Percentiles rank a stretch among this genome's conserved stretches.
These are phyloP conservation scores for Rhagonycha fulva DNA, from an alignment of 2,888 invertebrate genomes.

Conservation along the genomic window DNA sequence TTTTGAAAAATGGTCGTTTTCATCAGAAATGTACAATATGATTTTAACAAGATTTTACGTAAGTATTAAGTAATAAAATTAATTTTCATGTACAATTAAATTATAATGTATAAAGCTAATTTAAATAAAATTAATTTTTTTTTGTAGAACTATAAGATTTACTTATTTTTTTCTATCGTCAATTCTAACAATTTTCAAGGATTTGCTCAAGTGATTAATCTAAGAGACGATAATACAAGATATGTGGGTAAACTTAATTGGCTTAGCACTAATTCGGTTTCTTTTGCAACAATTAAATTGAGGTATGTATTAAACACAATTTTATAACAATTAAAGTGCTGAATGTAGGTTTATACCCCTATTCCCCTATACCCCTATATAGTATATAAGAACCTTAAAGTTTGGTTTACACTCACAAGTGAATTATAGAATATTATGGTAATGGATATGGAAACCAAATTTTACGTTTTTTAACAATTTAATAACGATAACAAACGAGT, in stretches of 20 bases:
- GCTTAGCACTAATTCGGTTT: constrained; percentile 33
- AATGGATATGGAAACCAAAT: too few species aligned
- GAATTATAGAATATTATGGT: too few species aligned
- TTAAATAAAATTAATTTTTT: background rate
- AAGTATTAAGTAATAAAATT: background rate
- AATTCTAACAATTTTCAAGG: constrained; percentile 46
- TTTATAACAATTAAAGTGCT: too few species aligned
- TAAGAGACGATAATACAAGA: constrained; percentile 20
- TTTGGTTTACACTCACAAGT: too few species aligned
- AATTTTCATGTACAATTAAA: too few species aligned
- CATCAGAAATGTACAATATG: background rate
- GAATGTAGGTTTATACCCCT: too few species aligned
- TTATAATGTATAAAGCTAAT: too few species aligned
- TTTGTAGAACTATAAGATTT: background rate
- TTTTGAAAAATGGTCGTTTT: background rate
- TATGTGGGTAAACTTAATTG: constrained; percentile 33
- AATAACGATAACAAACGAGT: too few species aligned
- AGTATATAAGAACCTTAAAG: too few species aligned
- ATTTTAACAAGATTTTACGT: background rate
- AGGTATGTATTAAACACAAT: constrained; percentile 3
- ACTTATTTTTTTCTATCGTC: constrained; percentile 60
- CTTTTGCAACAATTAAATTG: constrained; percentile 19
- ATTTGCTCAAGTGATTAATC: constrained; percentile 32
- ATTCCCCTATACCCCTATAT: too few species aligned
- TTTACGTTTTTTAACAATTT: too few species aligned